A percentile compares a stretch with the other conserved stretches of the same genome.
Conservation (phyloP, 2,888 invertebrate genomes). For the Sisyra terminalis region DNA sequence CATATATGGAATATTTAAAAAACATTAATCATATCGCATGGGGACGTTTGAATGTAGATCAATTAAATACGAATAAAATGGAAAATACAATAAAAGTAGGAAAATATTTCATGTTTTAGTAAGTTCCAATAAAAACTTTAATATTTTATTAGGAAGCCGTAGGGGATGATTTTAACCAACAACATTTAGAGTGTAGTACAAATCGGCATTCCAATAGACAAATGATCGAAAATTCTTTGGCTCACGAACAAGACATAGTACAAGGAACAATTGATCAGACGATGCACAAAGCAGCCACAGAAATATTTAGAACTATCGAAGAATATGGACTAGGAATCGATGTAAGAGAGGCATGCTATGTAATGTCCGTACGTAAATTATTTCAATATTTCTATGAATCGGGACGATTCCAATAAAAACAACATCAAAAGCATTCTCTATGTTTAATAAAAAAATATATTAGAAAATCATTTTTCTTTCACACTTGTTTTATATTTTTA, state of each 20-base stretch:
- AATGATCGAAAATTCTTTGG: neutral
- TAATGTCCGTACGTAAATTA: neutral
- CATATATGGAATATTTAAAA: slow-evolving; percentile 21
- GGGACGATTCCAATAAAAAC: neutral
- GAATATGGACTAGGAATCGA: slow-evolving; percentile 1
- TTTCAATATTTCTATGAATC: neutral
- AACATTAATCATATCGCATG: slow-evolving; percentile 12
- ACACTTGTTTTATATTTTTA: too few species aligned
- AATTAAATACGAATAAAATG: neutral
- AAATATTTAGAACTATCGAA: neutral
- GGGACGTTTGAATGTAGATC: slow-evolving; percentile 3
- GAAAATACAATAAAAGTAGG: neutral
- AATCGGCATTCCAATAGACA: neutral
- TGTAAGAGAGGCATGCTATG: neutral
- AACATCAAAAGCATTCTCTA: too few species aligned
- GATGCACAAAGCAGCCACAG: neutral
- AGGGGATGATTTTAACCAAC: neutral
- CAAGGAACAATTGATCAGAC: neutral
- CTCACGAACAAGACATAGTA: slow-evolving; percentile 1
- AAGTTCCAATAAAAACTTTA: neutral
- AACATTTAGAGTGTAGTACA: neutral
- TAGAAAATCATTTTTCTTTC: too few species aligned
- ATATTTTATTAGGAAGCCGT: neutral
- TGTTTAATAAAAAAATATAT: too few species aligned
- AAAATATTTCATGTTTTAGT: neutral